These are phyloP conservation scores for Sebastes paucispinis DNA, from an alignment of 2,797 vertebrate species.

Conservation along the genomic window DNA sequence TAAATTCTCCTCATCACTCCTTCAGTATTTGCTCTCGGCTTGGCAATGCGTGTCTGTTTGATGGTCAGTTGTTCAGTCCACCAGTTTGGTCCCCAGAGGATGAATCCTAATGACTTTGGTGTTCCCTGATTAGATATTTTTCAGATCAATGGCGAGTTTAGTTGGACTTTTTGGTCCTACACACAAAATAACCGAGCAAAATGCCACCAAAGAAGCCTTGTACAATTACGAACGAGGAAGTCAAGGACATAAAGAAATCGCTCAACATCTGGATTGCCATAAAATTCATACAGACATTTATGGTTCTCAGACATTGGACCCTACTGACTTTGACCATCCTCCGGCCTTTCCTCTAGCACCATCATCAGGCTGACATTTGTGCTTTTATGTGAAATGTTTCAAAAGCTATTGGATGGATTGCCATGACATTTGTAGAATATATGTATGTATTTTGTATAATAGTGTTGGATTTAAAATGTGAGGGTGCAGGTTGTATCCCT, in stretches of 20 bases:
- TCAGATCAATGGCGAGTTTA: background rate
- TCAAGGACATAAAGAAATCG: background rate
- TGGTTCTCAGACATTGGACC: too few relatives aligned
- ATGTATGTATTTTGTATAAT: too few relatives aligned
- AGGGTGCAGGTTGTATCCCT: too few relatives aligned
- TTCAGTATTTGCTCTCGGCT: background rate
- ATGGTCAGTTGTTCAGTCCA: background rate
- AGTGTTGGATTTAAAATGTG: too few relatives aligned
- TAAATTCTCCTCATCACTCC: background rate
- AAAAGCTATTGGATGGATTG: background rate
- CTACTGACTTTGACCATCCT: too few relatives aligned
- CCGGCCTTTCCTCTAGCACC: too few relatives aligned
- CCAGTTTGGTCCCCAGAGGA: background rate
- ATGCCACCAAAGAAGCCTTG: background rate
- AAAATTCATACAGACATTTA: background rate
- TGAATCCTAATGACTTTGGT: background rate
- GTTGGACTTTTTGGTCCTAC: background rate
- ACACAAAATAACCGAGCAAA: background rate
- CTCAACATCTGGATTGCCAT: background rate
- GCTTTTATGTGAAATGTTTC: too few relatives aligned
- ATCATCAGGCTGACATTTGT: too few relatives aligned
- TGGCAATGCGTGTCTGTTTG: background rate
- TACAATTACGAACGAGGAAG: background rate
- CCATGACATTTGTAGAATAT: background rate
- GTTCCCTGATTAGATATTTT: background rate